Percentiles rank a stretch among this genome's conserved stretches.
Evolutionary conservation across 1,140 invertebrate genomes (phyloP).

Genomic region (Sipha flava): DNA sequence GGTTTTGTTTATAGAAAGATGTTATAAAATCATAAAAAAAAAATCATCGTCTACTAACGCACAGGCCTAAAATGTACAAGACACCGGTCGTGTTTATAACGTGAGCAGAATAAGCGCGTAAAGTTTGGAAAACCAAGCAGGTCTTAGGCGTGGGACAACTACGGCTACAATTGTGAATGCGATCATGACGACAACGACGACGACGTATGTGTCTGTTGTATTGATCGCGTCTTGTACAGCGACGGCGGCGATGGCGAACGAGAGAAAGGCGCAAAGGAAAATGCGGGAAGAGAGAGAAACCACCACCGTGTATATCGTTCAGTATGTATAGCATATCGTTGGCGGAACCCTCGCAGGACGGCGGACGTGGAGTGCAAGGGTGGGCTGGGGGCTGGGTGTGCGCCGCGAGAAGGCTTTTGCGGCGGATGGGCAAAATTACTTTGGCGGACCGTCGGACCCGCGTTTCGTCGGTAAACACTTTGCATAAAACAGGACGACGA

Average conservation of each 20-base stretch:
- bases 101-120: too few relatives aligned
- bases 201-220: slow-evolving; percentile 16
- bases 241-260: neutral
- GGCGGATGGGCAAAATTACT: slow-evolving; percentile 19
- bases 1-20: too few relatives aligned
- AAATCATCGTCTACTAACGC: too few relatives aligned
- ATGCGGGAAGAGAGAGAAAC: neutral
- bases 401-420: slow-evolving; percentile 6
- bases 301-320: neutral
- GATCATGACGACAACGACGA: neutral
- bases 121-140: neutral
- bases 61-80: too few relatives aligned
- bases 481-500: slow-evolving; percentile 27
- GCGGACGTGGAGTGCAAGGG: neutral
- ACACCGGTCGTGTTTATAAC: too few relatives aligned
- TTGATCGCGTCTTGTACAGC: slow-evolving; percentile 24
- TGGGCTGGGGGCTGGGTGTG: neutral
- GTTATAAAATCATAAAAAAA: too few relatives aligned
- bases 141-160: neutral
- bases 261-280: slow-evolving; percentile 4
- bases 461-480: slow-evolving; percentile 27
- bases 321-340: too few relatives aligned
- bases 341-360: too few relatives aligned
- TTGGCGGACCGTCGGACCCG: neutral
- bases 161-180: neutral